Evolutionary conservation across 1,140 invertebrate species (phyloP), one percentile per base, ranked within the genome.

Genomic region (Drosophila suzukii): DNA sequence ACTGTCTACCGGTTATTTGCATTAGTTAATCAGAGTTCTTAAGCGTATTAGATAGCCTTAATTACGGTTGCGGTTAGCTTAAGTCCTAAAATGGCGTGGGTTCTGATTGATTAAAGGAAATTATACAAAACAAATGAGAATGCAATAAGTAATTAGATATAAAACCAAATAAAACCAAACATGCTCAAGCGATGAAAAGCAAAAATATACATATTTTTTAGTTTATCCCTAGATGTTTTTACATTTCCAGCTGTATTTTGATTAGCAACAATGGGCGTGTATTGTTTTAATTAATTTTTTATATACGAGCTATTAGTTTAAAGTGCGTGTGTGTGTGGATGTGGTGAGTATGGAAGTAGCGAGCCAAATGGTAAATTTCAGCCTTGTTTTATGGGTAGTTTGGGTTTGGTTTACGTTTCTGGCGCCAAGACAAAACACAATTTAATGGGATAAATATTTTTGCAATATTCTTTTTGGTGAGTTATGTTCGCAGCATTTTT

Each of bases 401-500:
- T 80, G 83, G 68, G 84, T 88, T 88, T 89, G 83, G 83, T 89
- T 80, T 86, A 80, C 63, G 67, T 89, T 86, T 77, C 83, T 86
- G 82, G 82, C 83, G 82, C 72, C 82, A 86, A 83, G 82, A 86
- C 82, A 86, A 86, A 86, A 88, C 82, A 86, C 79, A 86, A 74
- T 77, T 65, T 41, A 80, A 88, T 89, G 79, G 78, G 44, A 49
- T 49, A 49, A 70, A 47, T 44, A 39, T 49, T 49, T 51, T 51
- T 51, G 63, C 62, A 67, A 62, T 80, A 54, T 38, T 67, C 63
- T 68, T 60, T 56, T 44, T 71, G 34, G 49, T 75, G 67, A 68
- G 44, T 68, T 68, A 66, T 68, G 61, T 67, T 71, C 20, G 41
- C 63, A 71, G 67, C 67, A 50, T 75, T 66, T 77, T 76, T 75